These are phyloP conservation scores for Hoplias malabaricus DNA, from an alignment of 2,113 vertebrate species.

Conservation along the genomic window DNA sequence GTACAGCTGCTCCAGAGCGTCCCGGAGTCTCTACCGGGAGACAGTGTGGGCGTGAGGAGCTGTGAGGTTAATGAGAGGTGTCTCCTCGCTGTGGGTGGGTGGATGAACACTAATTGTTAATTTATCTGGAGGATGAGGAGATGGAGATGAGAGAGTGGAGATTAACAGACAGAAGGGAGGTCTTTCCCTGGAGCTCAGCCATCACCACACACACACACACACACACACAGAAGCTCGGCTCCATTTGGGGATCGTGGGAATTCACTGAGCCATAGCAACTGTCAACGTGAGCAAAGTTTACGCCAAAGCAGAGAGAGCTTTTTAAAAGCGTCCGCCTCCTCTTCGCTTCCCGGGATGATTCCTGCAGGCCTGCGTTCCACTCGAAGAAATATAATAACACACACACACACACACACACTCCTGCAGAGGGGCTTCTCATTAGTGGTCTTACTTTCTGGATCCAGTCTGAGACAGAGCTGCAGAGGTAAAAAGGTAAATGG, in stretches of 20 bases:
- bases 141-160: background rate
- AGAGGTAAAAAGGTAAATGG: no score
- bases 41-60: no score
- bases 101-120: conserved; percentile 11
- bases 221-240: background rate
- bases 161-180: background rate
- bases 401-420: no score
- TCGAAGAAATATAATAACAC: no score
- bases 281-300: background rate
- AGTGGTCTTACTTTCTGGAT: no score
- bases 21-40: no score
- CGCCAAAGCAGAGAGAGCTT: background rate
- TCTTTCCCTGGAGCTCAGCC: conserved; percentile 21
- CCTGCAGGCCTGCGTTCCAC: background rate
- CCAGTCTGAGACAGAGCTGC: no score
- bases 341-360: background rate
- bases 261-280: conserved; percentile 6
- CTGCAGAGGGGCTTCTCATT: no score
- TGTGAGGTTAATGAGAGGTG: background rate
- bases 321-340: background rate
- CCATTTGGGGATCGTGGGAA: background rate
- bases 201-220: background rate
- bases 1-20: no score
- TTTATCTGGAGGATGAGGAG: background rate
- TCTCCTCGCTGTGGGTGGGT: background rate